phyloP scores from a whole-genome alignment of 2,113 vertebrate genomes.

The Octodon degus region DNA sequence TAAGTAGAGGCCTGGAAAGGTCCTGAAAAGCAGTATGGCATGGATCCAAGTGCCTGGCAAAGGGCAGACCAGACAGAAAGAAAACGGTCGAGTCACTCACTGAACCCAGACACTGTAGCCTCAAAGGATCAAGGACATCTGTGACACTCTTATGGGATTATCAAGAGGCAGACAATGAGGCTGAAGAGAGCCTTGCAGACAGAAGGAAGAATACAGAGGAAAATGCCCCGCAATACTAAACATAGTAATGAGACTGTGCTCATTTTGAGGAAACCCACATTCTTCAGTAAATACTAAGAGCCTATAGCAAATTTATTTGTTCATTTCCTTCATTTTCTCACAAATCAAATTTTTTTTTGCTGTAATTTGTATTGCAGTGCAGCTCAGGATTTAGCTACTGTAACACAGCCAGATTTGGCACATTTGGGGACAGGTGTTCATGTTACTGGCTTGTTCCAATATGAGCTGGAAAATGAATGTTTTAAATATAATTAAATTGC shows the following conservation, averaged over 20 bases:
- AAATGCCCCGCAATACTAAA: background rate
- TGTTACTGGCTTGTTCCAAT: background rate
- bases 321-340: background rate
- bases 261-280: background rate
- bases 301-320: background rate
- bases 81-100: background rate
- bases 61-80: background rate
- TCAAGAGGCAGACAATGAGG: background rate
- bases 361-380: background rate
- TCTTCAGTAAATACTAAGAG: background rate
- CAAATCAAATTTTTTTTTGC: background rate
- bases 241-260: background rate
- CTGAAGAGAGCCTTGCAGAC: background rate
- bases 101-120: background rate
- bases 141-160: background rate
- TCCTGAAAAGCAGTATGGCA: background rate
- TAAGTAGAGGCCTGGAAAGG: background rate
- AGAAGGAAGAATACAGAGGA: background rate
- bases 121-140: background rate
- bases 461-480: background rate
- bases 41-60: background rate
- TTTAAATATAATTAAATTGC: background rate
- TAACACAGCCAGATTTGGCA: background rate
- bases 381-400: background rate
- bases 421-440: background rate